Percentiles rank a stretch among this genome's conserved stretches.
phyloP scores from a whole-genome alignment of 2,797 vertebrate genomes.

The Lycodopsis pacificus region DNA sequence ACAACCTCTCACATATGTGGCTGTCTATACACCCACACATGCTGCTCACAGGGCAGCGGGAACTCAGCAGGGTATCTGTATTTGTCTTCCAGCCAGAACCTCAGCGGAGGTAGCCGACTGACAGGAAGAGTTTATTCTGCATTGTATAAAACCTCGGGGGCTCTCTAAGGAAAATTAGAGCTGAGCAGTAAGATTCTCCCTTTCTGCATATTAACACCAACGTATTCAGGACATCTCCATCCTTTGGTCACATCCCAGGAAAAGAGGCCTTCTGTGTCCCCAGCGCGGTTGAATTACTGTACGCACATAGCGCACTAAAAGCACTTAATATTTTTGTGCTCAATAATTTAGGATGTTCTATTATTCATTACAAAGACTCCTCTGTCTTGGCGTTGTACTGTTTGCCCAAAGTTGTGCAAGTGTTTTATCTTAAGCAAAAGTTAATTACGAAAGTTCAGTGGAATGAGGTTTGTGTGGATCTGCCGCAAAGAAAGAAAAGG shows the following conservation, averaged over 20 bases:
- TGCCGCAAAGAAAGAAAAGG: slow-evolving; percentile 8
- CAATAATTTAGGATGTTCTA: slow-evolving; percentile 42
- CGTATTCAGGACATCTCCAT: slow-evolving; percentile 43
- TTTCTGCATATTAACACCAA: slow-evolving; percentile 50
- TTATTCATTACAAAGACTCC: slow-evolving; percentile 60
- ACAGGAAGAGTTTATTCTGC: slow-evolving; percentile 32
- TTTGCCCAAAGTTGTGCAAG: slow-evolving; percentile 49
- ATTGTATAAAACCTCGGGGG: slow-evolving; percentile 34
- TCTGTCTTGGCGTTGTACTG: slow-evolving; percentile 27
- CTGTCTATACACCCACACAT: slow-evolving; percentile 30
- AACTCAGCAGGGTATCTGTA: slow-evolving; percentile 26
- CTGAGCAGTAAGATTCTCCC: slow-evolving; percentile 31
- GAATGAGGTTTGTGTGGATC: slow-evolving; percentile 37
- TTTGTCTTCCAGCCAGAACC: slow-evolving; percentile 21
- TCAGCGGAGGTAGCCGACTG: slow-evolving; percentile 19
- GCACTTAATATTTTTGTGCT: slow-evolving; percentile 33
- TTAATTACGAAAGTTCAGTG: slow-evolving; percentile 68
- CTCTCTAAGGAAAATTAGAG: slow-evolving; percentile 36
- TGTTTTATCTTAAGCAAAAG: slow-evolving; percentile 59
- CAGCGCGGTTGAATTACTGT: slow-evolving; percentile 34
- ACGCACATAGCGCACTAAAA: slow-evolving; percentile 23
- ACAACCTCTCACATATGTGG: slow-evolving; percentile 3
- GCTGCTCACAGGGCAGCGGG: slow-evolving; percentile 31
- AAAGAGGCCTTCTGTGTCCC: slow-evolving; percentile 38
- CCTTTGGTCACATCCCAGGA: slow-evolving; percentile 45